These are phyloP conservation scores for Prosopocoilus inquinatus DNA, from an alignment of 2,888 invertebrate species.

Conservation along the genomic window DNA sequence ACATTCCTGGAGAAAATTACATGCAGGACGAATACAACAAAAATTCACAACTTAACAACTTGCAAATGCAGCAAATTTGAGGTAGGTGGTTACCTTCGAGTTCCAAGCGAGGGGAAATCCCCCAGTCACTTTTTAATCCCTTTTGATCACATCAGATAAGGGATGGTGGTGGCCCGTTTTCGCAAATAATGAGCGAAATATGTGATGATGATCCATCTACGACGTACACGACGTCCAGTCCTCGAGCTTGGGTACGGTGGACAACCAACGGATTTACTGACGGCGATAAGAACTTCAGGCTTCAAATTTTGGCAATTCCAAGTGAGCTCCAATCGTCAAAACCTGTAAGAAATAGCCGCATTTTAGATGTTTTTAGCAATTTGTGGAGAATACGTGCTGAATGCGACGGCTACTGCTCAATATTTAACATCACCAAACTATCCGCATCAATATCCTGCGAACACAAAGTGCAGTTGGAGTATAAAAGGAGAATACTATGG, in stretches of 20 bases:
- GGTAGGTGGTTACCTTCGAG: conserved; percentile 52
- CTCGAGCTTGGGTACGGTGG: conserved; percentile 34
- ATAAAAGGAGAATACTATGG: conserved; percentile 43
- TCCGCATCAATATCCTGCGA: conserved; percentile 58
- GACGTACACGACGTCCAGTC: conserved; percentile 8
- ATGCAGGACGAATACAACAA: conserved; percentile 43
- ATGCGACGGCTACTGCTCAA: conserved; percentile 46
- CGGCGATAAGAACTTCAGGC: conserved; percentile 65
- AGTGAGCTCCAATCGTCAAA: conserved; percentile 48
- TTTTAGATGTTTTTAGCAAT: conserved; percentile 45
- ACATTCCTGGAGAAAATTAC: conserved; percentile 56
- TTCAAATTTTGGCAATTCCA: conserved; percentile 54
- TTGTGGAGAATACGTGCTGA: conserved; percentile 57
- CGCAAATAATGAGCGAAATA: conserved; percentile 63
- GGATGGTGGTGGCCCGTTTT: conserved; percentile 69
- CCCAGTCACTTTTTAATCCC: too few species aligned
- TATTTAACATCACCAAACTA: conserved; percentile 59
- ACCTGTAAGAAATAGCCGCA: too few species aligned
- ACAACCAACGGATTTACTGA: conserved; percentile 46
- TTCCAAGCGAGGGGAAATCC: too few species aligned
- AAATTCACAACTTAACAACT: conserved; percentile 43
- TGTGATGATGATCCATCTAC: conserved; percentile 54
- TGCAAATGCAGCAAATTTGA: conserved; percentile 76
- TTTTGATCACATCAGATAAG: conserved; percentile 42
- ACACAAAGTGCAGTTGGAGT: conserved; percentile 60